These are phyloP conservation scores for Diuraphis noxia DNA, from an alignment of 1,140 invertebrate genomes.

Conservation along the genomic window DNA sequence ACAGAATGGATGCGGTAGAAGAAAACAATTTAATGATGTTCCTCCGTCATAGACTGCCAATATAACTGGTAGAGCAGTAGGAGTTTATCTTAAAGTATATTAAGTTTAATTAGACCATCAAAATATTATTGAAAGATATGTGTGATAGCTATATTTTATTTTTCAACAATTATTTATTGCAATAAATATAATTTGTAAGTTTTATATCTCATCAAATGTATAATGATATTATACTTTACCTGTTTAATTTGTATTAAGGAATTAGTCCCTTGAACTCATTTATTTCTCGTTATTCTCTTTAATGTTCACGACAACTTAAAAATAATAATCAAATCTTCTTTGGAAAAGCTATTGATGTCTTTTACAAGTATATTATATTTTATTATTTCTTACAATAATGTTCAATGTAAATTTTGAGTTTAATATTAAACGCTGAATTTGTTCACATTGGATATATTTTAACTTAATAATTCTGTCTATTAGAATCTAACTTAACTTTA, in stretches of 20 bases:
- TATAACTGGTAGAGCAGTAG: neutral
- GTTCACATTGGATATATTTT: neutral
- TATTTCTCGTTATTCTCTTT: neutral
- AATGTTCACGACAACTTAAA: neutral
- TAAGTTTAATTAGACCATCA: neutral
- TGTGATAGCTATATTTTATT: conserved; percentile 22
- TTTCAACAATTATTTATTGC: neutral
- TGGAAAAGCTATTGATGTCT: neutral
- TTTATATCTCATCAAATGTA: neutral
- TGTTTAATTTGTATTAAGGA: neutral
- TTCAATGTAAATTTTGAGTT: neutral
- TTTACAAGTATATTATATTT: neutral
- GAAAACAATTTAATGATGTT: conserved; percentile 21
- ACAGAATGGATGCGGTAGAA: neutral
- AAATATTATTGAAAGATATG: conserved; percentile 17
- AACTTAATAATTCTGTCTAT: neutral
- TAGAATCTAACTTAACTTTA: neutral
- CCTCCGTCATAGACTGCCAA: neutral
- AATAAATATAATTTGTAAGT: neutral
- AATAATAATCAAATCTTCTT: neutral
- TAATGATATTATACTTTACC: neutral
- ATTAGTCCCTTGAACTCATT: neutral
- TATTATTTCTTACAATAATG: neutral
- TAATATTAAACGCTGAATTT: neutral
- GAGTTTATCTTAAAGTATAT: neutral